Base-by-base conservation (phyloP, 2,888 invertebrate species). In the Erebia palarica region DNA sequence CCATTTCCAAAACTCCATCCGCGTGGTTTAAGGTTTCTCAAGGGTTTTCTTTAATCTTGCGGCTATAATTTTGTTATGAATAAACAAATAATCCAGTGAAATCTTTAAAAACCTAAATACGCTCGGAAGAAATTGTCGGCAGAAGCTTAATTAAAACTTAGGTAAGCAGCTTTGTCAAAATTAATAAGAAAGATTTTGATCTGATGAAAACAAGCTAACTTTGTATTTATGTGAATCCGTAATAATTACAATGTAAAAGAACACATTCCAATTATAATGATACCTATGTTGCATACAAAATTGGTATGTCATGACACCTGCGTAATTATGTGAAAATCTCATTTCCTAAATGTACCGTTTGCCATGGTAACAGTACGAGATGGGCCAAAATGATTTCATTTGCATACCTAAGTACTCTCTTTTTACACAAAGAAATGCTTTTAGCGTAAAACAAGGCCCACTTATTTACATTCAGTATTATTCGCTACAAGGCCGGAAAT, bases 251-350 rank as follows among this genome's bases (percentile, higher is more conserved):
- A 57, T 7, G 5, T 18, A 61, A 47, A 47, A 18, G 13, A 16
- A 21, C 49, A 18, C 1, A 49, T 49, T 63, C 21, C 47, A 47
- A 63, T 63, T 63, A 63, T 9, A 63, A 21, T 13, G 3, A 49
- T 63, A 7, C 5, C 27, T 63, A 18, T 55, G 44, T 44, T 18
- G 58, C 59, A 59, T 65, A 27, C 42, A 68, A 18, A 61, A 7
- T 61, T 7, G 11, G 44, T 67, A 16, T n/a, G 44, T 64, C 58
- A 61, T 63, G 63, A 65, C 65, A 65, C 44, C 44, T 36, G 47
- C 53, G 27, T 65, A 72, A 70, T 72, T 67, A 70, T 72, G 72
- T 44, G 72, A 72, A 72, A 51, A 72, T 72, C 69, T 65, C 69
- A 72, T 72, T 55, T 67, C 60, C 58, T 13, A 66, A 66, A 60